Conservation (phyloP, 92 coral and sea anemone genomes). For the Epizoanthus stellaris region DNA sequence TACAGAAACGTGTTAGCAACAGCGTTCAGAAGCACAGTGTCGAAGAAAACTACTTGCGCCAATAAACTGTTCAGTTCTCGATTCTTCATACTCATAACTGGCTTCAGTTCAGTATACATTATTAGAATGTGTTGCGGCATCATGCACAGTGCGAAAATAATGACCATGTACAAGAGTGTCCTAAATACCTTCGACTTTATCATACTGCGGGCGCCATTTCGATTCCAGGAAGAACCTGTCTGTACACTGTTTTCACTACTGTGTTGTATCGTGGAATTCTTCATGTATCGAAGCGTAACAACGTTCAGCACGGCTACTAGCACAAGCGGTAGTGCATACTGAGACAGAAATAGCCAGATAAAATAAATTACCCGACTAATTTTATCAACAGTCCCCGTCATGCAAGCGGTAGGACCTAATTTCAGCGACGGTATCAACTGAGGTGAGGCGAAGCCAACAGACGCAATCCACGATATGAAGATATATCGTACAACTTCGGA, state of each 20-base stretch:
- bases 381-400: background rate
- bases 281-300: slow-evolving; percentile 8
- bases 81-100: background rate
- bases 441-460: background rate
- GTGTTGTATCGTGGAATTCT: background rate
- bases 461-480: background rate
- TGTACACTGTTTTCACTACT: background rate
- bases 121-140: slow-evolving; percentile 2
- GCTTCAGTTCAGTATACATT: background rate
- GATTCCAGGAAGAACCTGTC: background rate
- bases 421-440: background rate
- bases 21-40: slow-evolving; percentile 19
- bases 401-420: background rate
- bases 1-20: slow-evolving; percentile 20
- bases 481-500: slow-evolving; percentile 13
- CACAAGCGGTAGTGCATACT: background rate
- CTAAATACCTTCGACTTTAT: slow-evolving; percentile 16
- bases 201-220: background rate
- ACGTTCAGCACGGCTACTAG: background rate
- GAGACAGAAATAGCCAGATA: slow-evolving; percentile 13
- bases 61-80: background rate
- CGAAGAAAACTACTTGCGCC: background rate
- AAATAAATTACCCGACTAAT: background rate
- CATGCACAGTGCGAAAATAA: slow-evolving; percentile 21
- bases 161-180: slow-evolving; percentile 14